Evolutionary conservation across 2,797 vertebrate species (phyloP), one percentile per base, ranked within the genome.

Genomic region (Bradypus variegatus): DNA sequence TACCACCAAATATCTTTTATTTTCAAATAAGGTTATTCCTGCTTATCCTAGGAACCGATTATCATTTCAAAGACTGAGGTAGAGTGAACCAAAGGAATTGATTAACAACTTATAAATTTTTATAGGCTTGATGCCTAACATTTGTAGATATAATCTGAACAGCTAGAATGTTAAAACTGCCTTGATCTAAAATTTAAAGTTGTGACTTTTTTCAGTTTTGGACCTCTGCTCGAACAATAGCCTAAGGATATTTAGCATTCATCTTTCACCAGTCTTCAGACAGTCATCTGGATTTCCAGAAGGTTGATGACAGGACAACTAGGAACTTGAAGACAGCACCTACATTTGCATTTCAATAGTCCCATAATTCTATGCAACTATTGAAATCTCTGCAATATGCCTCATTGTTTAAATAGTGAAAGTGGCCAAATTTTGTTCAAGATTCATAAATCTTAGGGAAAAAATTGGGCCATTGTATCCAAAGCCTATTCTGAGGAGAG

Each of bases 321-420:
- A 88, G 11, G 45, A 91, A 67, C 93, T 90, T 95, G 88, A 91
- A 92, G 85, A 91, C 60, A 70, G 58, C 48, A 88, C 25, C 75
- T 76, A 19, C 33, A 94, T 94, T 95, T 94, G 83, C 92, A 95
- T 95, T 95, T 92, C 95, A 94, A 67, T 92, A 60, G 58, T 93
- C 89, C 15, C 65, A 67, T 82, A 82, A 86, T 95, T 92, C 89
- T 79, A 41, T 75, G 86, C 90, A 69, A 91, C 77, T 33, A 83
- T 0, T 92, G 88, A 94, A 87, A 93, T 92, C 64, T 76, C 62
- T 89, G 85, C 79, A 93, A 45, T 69, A 72, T 62, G 36, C 69
- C 13, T 86, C 85, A 90, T 90, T 94, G 93, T 90, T 82, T 91
- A 86, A 92, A 90, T 65, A 89, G 88, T 41, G 48, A 92, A 93